A percentile compares a stretch with the other conserved stretches of the same genome.
phyloP scores from a whole-genome alignment of 2,113 vertebrate species.

The Hemiscyllium ocellatum region DNA sequence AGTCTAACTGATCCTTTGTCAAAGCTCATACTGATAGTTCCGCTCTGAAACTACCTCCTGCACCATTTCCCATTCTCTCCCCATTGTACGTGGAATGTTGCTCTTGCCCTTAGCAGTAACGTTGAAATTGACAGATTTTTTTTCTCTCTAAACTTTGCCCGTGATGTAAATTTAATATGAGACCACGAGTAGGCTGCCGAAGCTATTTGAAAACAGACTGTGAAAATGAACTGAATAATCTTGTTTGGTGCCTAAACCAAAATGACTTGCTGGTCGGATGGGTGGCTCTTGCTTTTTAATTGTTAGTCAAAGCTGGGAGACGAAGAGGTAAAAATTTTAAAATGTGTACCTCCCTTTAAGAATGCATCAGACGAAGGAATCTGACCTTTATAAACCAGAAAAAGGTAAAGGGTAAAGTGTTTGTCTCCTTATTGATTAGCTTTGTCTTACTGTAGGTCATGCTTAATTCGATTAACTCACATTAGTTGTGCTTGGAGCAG shows the following conservation, averaged over 20 bases:
- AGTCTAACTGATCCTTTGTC: too few species aligned
- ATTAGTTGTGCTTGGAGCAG: not conserved
- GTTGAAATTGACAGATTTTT: not conserved
- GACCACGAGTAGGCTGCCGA: not conserved
- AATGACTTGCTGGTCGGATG: slow-evolving; percentile 55
- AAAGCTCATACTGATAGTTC: not conserved
- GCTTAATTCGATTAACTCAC: not conserved
- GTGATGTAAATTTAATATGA: not conserved
- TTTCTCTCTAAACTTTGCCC: not conserved
- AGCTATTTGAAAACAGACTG: not conserved
- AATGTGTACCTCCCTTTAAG: not conserved
- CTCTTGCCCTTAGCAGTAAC: not conserved
- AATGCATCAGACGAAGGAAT: not conserved
- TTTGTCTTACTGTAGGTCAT: not conserved
- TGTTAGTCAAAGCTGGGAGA: not conserved
- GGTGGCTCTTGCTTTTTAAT: not conserved
- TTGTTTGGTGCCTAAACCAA: not conserved
- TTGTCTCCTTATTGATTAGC: not conserved
- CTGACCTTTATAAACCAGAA: not conserved
- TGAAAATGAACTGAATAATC: not conserved
- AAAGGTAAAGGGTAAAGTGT: not conserved
- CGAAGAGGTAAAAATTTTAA: not conserved
- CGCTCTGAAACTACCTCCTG: not conserved
- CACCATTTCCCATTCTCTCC: not conserved
- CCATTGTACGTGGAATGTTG: not conserved